Base-by-base conservation (phyloP, 35 echinoderm and acorn worm species). In the Hemicentrotus pulcherrimus region DNA sequence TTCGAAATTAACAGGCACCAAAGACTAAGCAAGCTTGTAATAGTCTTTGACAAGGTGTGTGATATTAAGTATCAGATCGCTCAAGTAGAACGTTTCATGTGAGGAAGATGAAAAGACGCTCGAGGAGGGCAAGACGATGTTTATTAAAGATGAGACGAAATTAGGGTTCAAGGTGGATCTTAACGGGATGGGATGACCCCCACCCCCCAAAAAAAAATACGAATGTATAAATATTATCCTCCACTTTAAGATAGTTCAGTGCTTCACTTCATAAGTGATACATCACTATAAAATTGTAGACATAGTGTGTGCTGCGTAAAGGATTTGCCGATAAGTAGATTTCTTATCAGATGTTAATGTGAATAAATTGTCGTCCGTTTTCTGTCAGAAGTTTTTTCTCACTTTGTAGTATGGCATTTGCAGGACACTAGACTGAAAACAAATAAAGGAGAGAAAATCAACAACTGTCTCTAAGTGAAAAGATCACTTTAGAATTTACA, bases 81-180 rank as follows among this genome's bases (percentile, higher is more conserved):
- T 90, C 32, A 32, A 90, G 88, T 4, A 47, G 32, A 90, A 47
- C 46, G 88, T 90, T 90, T 15, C 45, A 47, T 18, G 32, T 14
- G 15, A 90, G 46, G 9, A 47, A 32, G 31, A 45, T 16, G 11
- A 30, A 90, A 32, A 32, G 46, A 90, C 32, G 5, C 46, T 33
- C 13, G 32, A 45, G 88, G 88, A 47, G 88, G 88, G 32, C n/a
- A 35, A 45, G 88, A 90, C 32, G 31, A 90, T 90, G 88, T 90
- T 90, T 47, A 90, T 90, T 90, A 90, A 33, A 46, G 32, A 14
- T 47, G 32, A 33, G 46, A 45, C 88, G 88, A 33, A 47, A 90
- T 47, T 47, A 90, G n/a, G 32, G 88, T 33, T 59, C 15, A 28
- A 90, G 33, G 88, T 11, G 24, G 32, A 16, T 15, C 32, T 16